Base-by-base conservation (phyloP, 2,888 invertebrate genomes). In the Pantelozetes paolii region DNA sequence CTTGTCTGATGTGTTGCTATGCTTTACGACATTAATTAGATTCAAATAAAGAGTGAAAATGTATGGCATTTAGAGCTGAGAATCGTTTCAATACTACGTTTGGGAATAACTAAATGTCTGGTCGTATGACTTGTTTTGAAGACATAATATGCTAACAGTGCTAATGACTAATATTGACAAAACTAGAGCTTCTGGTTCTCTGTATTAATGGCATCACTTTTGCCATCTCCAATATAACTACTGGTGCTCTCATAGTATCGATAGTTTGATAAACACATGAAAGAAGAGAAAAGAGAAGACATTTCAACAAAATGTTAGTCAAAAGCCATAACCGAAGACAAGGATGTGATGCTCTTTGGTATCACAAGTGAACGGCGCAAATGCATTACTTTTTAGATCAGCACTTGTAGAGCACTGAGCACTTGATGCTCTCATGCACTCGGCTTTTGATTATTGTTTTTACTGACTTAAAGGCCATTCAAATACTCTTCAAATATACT, bases 401-500 rank as follows among this genome's bases (percentile, higher is more conserved):
- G 32, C 30, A 59, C 59, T 32, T 59, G 59, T 59, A 59, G 59
- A 59, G 50, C 23, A 50, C 20, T 20, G 50, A 50, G 59, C 59
- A 59, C 59, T 59, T 59, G 59, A 28, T 28, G 59, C 59, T 59
- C 32, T 45, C 45, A 15, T 45, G 20, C 50, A 50, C 20, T 50
- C 6, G 8, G 30, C 5, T 2, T 20, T 20, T 20, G 11, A 54
- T 54, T 54, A 54, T 54, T 26, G 42, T 69, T 45, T 69, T 40
- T 6, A 11, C 42, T 69, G 40, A 69, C 69, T 45, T 42, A 30
- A 23, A 71, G 50, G 20, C 50, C 15, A 45, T 71, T 20, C 30
- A 28, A 48, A 50, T 40, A 71, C 71, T 26, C 71, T 48, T 40
- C 40, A 70, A 70, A 70, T 70, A 26, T 20, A 50, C 50, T 50